Evolutionary conservation across 2,797 vertebrate genomes (phyloP).

Genomic region (Acipenser oxyrinchus): DNA sequence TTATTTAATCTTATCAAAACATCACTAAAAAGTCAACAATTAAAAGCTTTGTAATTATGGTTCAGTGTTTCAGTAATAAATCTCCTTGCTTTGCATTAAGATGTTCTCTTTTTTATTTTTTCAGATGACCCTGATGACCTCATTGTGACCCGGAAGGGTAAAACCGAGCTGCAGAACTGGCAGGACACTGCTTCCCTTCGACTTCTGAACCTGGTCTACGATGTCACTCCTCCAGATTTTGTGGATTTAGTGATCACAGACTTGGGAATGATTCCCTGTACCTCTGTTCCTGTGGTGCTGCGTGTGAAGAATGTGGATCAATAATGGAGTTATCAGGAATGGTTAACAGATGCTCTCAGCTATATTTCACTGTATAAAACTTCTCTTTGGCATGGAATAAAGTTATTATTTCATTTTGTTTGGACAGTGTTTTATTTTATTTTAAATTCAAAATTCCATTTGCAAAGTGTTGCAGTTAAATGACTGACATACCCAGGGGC

Average conservation of each 20-base stretch:
- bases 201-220: conserved; percentile 90
- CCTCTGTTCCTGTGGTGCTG: conserved; percentile 91
- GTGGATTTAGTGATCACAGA: conserved; percentile 97
- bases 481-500: conserved; percentile 7
- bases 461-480: background rate
- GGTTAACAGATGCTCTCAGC: conserved; percentile 10
- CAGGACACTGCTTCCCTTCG: conserved; percentile 66
- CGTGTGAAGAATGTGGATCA: conserved; percentile 92
- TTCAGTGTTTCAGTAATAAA: too few species aligned
- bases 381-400: conserved; percentile 56
- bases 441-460: too few species aligned
- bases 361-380: conserved; percentile 34
- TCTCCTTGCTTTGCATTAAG: too few species aligned
- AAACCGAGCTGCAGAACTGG: conserved; percentile 71
- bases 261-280: conserved; percentile 96
- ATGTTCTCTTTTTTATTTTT: too few species aligned
- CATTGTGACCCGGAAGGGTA: conserved; percentile 66
- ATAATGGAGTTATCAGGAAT: conserved; percentile 36
- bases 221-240: conserved; percentile 89
- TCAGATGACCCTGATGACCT: conserved; percentile 82
- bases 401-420: conserved; percentile 28
- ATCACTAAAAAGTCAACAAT: too few species aligned
- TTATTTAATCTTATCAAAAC: too few species aligned
- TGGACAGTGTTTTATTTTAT: too few species aligned
- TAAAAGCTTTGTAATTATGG: too few species aligned